Evolutionary conservation across 30 jellyfish, hydroid and myxozoan species (phyloP).

Genomic region (Aurelia sp.): DNA sequence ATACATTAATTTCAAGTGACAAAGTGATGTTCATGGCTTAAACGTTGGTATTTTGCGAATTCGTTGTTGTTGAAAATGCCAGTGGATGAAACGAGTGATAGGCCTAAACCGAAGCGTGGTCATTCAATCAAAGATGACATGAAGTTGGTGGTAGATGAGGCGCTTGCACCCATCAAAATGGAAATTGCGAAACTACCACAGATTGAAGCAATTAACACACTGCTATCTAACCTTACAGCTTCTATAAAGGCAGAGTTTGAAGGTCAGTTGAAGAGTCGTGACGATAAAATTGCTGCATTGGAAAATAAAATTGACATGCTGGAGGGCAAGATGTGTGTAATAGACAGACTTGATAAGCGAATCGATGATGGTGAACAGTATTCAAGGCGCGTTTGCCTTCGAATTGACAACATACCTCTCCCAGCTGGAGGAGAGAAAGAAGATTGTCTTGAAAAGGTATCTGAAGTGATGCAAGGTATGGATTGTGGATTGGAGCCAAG

Average conservation of each 20-base stretch:
- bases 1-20: neutral
- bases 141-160: slow-evolving; percentile 9
- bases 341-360: slow-evolving; percentile 13
- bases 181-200: slow-evolving; percentile 7
- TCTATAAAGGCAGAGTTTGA: slow-evolving; percentile 1
- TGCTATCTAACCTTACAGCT: slow-evolving; percentile 11
- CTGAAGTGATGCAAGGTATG: no score
- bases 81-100: slow-evolving; percentile 5
- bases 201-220: slow-evolving; percentile 7
- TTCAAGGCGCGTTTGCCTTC: neutral
- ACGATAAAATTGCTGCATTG: slow-evolving; percentile 10
- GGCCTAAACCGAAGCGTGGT: slow-evolving; percentile 13
- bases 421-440: no score
- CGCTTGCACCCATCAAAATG: slow-evolving; percentile 8
- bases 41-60: neutral
- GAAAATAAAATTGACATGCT: slow-evolving; percentile 6
- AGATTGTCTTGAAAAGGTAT: no score
- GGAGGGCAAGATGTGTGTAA: slow-evolving; percentile 13
- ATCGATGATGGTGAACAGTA: slow-evolving; percentile 15
- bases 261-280: slow-evolving; percentile 9
- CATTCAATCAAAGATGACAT: neutral
- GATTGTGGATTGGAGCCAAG: no score
- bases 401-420: no score
- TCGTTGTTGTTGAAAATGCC: neutral
- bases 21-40: slow-evolving; percentile 11